A percentile compares a stretch with the other conserved stretches of the same genome.
These are phyloP conservation scores for Eulemur macaco DNA, from an alignment of 2,113 vertebrate genomes.

Conservation along the genomic window DNA sequence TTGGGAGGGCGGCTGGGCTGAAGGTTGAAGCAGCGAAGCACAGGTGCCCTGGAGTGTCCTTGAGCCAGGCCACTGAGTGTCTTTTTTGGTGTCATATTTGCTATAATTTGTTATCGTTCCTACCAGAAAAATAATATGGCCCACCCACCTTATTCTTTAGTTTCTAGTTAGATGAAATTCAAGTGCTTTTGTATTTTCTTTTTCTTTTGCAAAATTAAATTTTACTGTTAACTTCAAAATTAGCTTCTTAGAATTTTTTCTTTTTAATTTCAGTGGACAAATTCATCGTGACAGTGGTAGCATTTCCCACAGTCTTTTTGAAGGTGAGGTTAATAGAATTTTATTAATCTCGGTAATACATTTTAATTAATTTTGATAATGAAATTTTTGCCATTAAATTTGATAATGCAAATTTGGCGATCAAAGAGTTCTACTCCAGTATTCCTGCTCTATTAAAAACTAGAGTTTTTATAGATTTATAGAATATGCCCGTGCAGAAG, in stretches of 20 bases:
- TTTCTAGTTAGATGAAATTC: background rate
- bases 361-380: conserved; percentile 13
- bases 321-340: background rate
- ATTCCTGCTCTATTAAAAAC: background rate
- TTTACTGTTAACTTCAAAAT: conserved; percentile 7
- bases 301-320: background rate
- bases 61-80: rapidly evolving
- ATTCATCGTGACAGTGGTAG: background rate
- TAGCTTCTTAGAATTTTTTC: background rate
- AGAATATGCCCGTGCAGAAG: background rate
- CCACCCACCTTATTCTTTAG: background rate
- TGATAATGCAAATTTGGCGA: background rate
- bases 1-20: rapidly evolving
- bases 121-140: background rate
- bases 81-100: background rate
- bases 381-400: background rate
- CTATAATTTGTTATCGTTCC: background rate
- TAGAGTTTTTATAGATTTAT: background rate
- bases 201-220: background rate
- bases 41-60: rapidly evolving
- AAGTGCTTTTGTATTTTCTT: background rate
- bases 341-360: background rate
- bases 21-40: rapidly evolving
- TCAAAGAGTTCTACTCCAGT: background rate
- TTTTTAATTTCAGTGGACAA: background rate